Evolutionary conservation across 2,797 vertebrate genomes (phyloP).

Genomic region (Darevskia nairensis): DNA sequence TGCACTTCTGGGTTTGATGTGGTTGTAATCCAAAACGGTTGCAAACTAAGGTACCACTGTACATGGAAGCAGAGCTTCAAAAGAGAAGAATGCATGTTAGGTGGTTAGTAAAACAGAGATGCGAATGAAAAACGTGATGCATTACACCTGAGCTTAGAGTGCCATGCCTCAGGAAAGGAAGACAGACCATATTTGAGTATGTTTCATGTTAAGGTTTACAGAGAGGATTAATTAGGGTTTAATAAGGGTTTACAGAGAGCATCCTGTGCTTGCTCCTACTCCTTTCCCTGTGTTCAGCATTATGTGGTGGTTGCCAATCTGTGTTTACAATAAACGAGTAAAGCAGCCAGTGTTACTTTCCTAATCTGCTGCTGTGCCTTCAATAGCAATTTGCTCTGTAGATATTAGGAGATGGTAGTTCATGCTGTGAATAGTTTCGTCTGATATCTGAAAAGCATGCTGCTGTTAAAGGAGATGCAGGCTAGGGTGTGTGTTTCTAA

Average conservation of each 20-base stretch:
- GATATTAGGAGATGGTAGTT: background rate
- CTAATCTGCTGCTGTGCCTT: background rate
- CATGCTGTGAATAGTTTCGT: background rate
- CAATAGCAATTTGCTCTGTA: background rate
- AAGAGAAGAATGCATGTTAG: background rate
- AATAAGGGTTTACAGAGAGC: background rate
- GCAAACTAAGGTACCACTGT: too few relatives aligned
- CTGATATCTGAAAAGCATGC: background rate
- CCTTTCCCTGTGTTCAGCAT: background rate
- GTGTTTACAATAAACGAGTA: background rate
- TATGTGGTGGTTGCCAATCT: background rate
- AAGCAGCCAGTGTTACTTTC: too few relatives aligned
- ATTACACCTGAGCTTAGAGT: constrained; percentile 15
- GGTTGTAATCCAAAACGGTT: too few relatives aligned
- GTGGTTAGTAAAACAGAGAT: background rate
- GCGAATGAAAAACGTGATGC: background rate
- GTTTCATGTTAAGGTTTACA: background rate
- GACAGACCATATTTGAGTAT: background rate
- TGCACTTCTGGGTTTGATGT: too few relatives aligned
- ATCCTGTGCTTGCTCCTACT: background rate
- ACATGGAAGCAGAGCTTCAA: background rate
- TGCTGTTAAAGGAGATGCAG: background rate
- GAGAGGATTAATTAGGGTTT: too few relatives aligned
- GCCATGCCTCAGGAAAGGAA: background rate
- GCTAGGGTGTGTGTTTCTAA: background rate